Evolutionary conservation across 2,888 invertebrate species (phyloP).

Genomic region (Archips crataeganus): DNA sequence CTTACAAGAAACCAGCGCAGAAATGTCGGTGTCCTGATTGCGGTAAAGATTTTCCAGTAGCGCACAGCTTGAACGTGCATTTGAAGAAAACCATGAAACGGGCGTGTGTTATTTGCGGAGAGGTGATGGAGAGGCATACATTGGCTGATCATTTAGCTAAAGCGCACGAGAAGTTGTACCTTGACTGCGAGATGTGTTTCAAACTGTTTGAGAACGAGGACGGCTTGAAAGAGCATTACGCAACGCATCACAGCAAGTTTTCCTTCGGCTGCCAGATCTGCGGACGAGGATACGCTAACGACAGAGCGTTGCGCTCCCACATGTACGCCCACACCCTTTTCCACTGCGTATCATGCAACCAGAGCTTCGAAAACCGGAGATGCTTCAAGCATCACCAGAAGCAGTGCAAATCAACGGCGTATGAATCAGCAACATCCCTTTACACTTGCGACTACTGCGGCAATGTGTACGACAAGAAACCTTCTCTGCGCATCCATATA

Average conservation of each 20-base stretch:
- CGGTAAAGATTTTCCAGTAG: conserved; percentile 56
- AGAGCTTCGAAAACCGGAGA: conserved; percentile 66
- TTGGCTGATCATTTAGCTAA: conserved; percentile 59
- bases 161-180: conserved; percentile 51
- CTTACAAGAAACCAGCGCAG: conserved; percentile 19
- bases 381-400: conserved; percentile 67
- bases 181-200: conserved; percentile 60
- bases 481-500: conserved; percentile 71
- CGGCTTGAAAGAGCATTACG: conserved; percentile 52
- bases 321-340: conserved; percentile 66
- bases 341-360: conserved; percentile 63
- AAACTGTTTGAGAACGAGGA: conserved; percentile 55
- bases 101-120: conserved; percentile 62
- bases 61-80: conserved; percentile 63
- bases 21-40: conserved; percentile 62
- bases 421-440: conserved; percentile 28
- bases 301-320: conserved; percentile 67
- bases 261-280: conserved; percentile 61
- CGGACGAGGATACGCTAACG: conserved; percentile 60
- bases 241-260: conserved; percentile 50
- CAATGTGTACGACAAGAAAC: conserved; percentile 65
- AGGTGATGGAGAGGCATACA: conserved; percentile 55
- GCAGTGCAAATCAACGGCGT: conserved; percentile 51
- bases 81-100: conserved; percentile 59
- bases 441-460: conserved; percentile 73